A percentile compares a stretch with the other conserved stretches of the same genome.
Conservation (phyloP, 2,113 vertebrate genomes). For the Micromys minutus region DNA sequence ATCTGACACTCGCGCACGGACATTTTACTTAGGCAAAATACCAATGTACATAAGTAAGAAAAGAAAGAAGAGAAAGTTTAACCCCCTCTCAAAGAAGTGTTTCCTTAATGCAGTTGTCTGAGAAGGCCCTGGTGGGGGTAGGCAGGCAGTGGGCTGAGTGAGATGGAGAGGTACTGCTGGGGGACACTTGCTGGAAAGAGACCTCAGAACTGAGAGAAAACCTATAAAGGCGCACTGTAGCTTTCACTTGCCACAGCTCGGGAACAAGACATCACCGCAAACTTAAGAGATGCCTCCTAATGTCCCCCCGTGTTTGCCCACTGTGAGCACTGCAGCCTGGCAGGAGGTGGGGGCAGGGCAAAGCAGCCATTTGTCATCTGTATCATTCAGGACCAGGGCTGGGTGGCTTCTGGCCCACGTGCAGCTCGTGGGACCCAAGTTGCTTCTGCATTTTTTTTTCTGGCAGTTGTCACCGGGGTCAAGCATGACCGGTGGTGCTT, state of each 20-base stretch:
- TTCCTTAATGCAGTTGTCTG: neutral
- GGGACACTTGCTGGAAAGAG: neutral
- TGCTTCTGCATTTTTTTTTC: neutral
- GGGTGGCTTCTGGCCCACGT: conserved; percentile 30
- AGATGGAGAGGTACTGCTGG: too few relatives aligned
- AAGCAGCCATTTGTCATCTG: fast-evolving
- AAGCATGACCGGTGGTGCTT: conserved; percentile 2
- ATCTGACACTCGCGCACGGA: neutral
- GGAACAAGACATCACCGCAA: neutral
- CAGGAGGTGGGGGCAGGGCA: fast-evolving
- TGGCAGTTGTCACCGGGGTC: neutral
- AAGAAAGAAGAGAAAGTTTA: neutral
- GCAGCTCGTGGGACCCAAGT: fast-evolving
- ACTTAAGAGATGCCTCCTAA: neutral
- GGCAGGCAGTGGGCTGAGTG: fast-evolving
- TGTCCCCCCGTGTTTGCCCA: neutral
- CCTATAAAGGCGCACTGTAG: neutral
- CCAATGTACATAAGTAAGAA: neutral
- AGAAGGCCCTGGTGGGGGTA: neutral
- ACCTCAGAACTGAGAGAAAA: neutral
- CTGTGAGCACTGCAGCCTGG: neutral
- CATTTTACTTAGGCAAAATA: neutral
- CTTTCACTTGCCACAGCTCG: neutral
- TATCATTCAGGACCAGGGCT: fast-evolving
- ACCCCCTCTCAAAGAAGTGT: neutral